Base-by-base conservation (phyloP, 2,113 vertebrate species). In the Anarhynchus alexandrinus region DNA sequence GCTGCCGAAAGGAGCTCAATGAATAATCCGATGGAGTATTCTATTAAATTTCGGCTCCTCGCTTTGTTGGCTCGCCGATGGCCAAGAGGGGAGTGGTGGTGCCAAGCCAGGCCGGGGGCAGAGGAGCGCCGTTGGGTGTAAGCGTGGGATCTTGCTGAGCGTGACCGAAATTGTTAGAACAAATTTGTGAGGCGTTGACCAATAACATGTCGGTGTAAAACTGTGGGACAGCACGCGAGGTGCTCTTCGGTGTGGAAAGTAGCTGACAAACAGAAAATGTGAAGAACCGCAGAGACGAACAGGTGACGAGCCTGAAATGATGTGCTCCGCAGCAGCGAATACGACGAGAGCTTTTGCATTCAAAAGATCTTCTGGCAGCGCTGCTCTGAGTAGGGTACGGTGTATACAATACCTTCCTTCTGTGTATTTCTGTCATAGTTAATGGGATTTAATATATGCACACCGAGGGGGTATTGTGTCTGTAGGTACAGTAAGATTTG, bases 201-300 rank as follows among this genome's bases (percentile, higher is more conserved):
- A 54, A 74, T 30, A 38, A 73, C 77, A 83, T 15, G 19, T 15
- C 71, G n/a, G 13, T 12, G 20, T 62, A 19, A 86, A 82, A 61
- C 59, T 12, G 14, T 30, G 27, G 52, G 49, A 23, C 9, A 69
- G 25, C 57, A 14, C 25, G 40, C 11, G 64, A 87, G 29, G 32
- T 55, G 64, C 79, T 77, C 15, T 69, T 51, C 23, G 22, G 12
- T 2, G 5, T 45, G 66, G 52, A 21, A 82, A 47, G 49, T 19
- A 70, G 55, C 20, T 42, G 70, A 30, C 0, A 0, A 71, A 45
- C 11, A 57, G 62, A 38, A 77, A 77, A 43, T 4, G 19, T 72
- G 38, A 59, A 40, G 66, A 64, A 14, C 15, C 55, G 45, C 21
- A 25, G 71, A 47, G 49, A 20, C 45, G 32, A 66, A 65, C 29